Percentiles rank a stretch among this genome's conserved stretches.
phyloP scores from a whole-genome alignment of 2,888 invertebrate genomes.

The Cistogaster globosa region DNA sequence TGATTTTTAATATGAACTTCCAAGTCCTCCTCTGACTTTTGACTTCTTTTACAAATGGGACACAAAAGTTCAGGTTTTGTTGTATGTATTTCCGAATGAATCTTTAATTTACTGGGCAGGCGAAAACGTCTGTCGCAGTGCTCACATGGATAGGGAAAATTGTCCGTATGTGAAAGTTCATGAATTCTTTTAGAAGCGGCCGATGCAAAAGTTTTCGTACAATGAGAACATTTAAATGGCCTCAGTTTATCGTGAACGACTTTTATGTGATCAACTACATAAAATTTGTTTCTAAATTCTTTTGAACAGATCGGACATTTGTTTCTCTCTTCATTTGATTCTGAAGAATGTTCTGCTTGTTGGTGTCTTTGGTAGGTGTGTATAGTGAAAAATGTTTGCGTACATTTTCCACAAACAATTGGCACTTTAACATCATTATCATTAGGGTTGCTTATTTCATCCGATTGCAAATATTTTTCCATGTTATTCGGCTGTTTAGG shows the following conservation, averaged over 20 bases:
- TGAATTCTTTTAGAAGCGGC: conserved; percentile 54
- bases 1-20: conserved; percentile 59
- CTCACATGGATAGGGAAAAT: conserved; percentile 60
- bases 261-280: conserved; percentile 60
- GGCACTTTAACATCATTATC: conserved; percentile 4
- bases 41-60: conserved; percentile 64
- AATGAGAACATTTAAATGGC: conserved; percentile 68
- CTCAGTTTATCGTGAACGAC: conserved; percentile 64
- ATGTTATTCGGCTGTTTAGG: conserved; percentile 12
- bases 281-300: conserved; percentile 58
- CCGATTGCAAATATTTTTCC: background rate
- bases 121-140: conserved; percentile 62
- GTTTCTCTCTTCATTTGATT: conserved; percentile 26
- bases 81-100: conserved; percentile 66
- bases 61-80: conserved; percentile 62
- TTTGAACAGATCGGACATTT: conserved; percentile 60
- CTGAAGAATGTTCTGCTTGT: conserved; percentile 46
- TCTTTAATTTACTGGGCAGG: conserved; percentile 48
- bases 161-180: conserved; percentile 63
- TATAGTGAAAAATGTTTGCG: conserved; percentile 44
- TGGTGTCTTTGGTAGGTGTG: conserved; percentile 55
- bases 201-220: conserved; percentile 57
- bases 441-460: background rate
- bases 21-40: conserved; percentile 46
- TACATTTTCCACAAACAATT: conserved; percentile 52